Evolutionary conservation across 2,888 invertebrate species (phyloP).

Genomic region (Lomographa bimaculata): DNA sequence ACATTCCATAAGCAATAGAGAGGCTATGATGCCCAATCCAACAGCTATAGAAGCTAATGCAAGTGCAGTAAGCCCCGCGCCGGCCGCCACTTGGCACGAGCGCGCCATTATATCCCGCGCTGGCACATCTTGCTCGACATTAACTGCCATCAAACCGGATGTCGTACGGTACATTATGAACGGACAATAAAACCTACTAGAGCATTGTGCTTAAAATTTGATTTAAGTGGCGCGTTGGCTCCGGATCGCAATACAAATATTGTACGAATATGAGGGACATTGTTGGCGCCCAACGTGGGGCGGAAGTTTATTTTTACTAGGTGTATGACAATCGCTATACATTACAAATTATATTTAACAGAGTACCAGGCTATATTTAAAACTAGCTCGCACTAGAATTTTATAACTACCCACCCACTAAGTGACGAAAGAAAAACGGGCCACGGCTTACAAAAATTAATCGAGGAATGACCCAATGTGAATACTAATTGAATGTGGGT

Average conservation of each 20-base stretch:
- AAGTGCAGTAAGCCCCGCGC: slow-evolving; percentile 51
- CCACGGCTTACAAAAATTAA: too few species aligned
- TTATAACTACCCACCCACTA: too few species aligned
- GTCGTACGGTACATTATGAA: slow-evolving; percentile 75
- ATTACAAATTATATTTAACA: too few species aligned
- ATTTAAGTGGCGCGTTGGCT: slow-evolving; percentile 48
- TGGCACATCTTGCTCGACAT: slow-evolving; percentile 70
- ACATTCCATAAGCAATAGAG: slow-evolving; percentile 24
- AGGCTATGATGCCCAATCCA: slow-evolving; percentile 28
- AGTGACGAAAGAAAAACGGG: too few species aligned
- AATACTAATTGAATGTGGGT: too few species aligned
- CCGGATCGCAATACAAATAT: slow-evolving; percentile 37
- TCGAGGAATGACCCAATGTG: too few species aligned
- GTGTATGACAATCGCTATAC: too few species aligned
- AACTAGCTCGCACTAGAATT: too few species aligned
- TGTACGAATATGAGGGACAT: slow-evolving; percentile 11
- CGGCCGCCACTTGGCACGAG: slow-evolving; percentile 63
- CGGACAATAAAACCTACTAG: slow-evolving; percentile 72
- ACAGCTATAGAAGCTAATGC: slow-evolving; percentile 54
- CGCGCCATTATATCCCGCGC: slow-evolving; percentile 63
- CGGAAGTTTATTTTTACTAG: slow-evolving; percentile 3
- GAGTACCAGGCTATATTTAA: too few species aligned
- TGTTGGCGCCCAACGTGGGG: slow-evolving; percentile 59
- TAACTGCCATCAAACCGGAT: slow-evolving; percentile 77
- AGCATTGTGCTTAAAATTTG: slow-evolving; percentile 56